A percentile compares a stretch with the other conserved stretches of the same genome.
Conservation (phyloP, 1,140 invertebrate genomes). For the Archegozetes longisetosus region DNA sequence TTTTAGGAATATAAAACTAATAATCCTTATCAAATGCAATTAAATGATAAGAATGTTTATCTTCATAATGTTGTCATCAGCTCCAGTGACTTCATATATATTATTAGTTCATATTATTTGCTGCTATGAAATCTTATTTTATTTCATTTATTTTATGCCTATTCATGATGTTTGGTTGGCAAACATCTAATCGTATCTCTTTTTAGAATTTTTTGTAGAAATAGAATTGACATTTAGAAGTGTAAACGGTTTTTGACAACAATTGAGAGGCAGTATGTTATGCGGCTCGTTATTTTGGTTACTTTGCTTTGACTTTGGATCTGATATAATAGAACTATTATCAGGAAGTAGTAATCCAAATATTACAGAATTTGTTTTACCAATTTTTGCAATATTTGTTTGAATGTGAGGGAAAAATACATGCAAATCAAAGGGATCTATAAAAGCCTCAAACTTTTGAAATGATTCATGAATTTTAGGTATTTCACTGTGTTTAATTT, state of each 20-base stretch:
- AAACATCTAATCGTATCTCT: background rate
- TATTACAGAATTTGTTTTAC: background rate
- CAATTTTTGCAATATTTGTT: background rate
- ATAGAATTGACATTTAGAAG: background rate
- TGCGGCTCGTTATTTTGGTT: background rate
- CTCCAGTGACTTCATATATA: no score
- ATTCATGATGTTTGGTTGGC: background rate
- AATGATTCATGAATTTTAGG: background rate
- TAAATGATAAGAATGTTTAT: no score
- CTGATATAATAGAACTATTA: background rate
- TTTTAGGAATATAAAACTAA: no score
- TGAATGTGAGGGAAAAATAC: conserved; percentile 4
- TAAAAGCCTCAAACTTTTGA: background rate
- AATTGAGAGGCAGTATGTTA: background rate
- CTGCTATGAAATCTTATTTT: no score
- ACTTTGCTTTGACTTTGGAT: background rate
- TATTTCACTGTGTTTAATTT: background rate
- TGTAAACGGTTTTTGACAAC: background rate
- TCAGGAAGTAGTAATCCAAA: conserved; percentile 13
- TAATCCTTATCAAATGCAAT: no score
- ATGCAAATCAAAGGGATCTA: conserved; percentile 15
- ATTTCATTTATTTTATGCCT: no score
- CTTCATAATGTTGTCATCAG: no score
- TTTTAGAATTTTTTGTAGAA: background rate
- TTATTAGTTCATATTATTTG: no score